A percentile compares a stretch with the other conserved stretches of the same genome.
These are phyloP conservation scores for Scaeva pyrastri DNA, from an alignment of 2,888 invertebrate species.

Conservation along the genomic window DNA sequence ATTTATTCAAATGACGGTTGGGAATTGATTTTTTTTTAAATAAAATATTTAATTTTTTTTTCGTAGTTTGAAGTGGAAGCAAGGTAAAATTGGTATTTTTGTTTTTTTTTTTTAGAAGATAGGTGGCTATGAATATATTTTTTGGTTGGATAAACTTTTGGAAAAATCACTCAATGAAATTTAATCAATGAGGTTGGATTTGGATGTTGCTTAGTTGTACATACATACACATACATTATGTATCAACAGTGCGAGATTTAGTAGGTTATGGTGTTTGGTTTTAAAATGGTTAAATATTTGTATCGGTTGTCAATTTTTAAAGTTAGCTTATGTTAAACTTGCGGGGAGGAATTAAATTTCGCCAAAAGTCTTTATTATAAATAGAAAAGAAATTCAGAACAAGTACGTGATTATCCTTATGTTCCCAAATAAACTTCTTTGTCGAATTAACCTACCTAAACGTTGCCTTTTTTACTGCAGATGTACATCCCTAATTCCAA, in stretches of 20 bases:
- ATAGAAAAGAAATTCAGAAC: too few relatives aligned
- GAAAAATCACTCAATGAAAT: slow-evolving; percentile 33
- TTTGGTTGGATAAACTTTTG: slow-evolving; percentile 4
- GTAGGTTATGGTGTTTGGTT: background rate
- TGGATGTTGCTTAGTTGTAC: background rate
- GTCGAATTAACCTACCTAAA: background rate
- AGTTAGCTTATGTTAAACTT: too few relatives aligned
- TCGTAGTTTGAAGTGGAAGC: background rate
- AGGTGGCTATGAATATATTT: slow-evolving; percentile 15
- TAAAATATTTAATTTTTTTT: slow-evolving; percentile 13
- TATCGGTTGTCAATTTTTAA: too few relatives aligned
- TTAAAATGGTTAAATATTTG: too few relatives aligned
- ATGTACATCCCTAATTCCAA: background rate
- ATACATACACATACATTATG: background rate
- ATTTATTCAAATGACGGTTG: slow-evolving; percentile 47
- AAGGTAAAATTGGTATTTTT: background rate
- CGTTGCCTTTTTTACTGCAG: slow-evolving; percentile 16
- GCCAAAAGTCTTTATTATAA: too few relatives aligned
- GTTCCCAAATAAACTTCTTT: background rate
- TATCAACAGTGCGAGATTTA: background rate
- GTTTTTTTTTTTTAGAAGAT: background rate
- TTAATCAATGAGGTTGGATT: slow-evolving; percentile 16
- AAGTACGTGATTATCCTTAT: too few relatives aligned
- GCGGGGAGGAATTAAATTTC: too few relatives aligned
- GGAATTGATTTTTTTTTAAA: slow-evolving; percentile 26